phyloP scores from a whole-genome alignment of 2,888 invertebrate genomes.

The Cerceris ruficornis region DNA sequence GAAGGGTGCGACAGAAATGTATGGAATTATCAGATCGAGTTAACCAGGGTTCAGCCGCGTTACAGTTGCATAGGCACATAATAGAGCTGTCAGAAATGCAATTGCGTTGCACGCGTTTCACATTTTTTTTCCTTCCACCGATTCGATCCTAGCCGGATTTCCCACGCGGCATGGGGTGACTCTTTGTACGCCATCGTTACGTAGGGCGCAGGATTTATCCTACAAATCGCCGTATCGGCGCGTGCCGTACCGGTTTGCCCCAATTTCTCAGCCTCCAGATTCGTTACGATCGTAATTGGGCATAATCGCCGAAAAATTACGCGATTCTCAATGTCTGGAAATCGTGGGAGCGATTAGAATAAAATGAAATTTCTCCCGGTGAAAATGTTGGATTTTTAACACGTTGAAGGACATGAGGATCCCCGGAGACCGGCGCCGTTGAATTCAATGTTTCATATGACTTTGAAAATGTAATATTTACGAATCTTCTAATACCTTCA shows the following conservation, averaged over 20 bases:
- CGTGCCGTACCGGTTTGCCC: constrained; percentile 63
- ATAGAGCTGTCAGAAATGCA: constrained; percentile 71
- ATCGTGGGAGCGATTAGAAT: constrained; percentile 16
- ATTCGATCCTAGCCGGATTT: constrained; percentile 68
- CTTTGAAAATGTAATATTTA: no score
- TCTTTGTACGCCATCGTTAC: constrained; percentile 56
- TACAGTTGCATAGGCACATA: constrained; percentile 52
- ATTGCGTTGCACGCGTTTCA: constrained; percentile 50
- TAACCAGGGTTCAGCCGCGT: constrained; percentile 57
- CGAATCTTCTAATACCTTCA: no score
- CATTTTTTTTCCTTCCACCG: constrained; percentile 57
- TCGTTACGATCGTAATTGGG: constrained; percentile 78
- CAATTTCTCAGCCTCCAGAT: constrained; percentile 63
- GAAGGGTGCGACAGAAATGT: constrained; percentile 49
- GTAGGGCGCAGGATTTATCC: constrained; percentile 69
- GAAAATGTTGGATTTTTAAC: no score
- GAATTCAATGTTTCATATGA: no score
- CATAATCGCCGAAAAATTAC: constrained; percentile 78
- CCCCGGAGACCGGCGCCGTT: no score
- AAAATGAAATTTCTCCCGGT: no score
- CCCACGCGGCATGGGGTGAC: constrained; percentile 73
- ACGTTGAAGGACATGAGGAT: no score
- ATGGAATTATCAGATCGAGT: constrained; percentile 68
- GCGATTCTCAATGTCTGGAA: constrained; percentile 3
- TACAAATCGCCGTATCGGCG: constrained; percentile 71